These are phyloP conservation scores for Campoplex capitator DNA, from an alignment of 2,888 invertebrate genomes.

Conservation along the genomic window DNA sequence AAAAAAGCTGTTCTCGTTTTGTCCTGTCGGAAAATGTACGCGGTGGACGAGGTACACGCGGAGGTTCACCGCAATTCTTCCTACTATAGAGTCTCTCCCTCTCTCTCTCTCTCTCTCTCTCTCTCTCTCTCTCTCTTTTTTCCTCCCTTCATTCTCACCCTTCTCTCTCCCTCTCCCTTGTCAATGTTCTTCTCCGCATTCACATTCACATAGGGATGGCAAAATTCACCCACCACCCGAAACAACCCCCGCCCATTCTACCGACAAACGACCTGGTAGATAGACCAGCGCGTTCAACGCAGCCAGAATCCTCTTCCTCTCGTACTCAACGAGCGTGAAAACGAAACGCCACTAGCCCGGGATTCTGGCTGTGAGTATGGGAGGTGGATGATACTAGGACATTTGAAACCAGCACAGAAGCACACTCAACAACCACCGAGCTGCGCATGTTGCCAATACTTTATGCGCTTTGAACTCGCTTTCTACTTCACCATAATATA, in stretches of 20 bases:
- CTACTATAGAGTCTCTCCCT: constrained; percentile 79
- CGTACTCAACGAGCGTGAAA: constrained; percentile 76
- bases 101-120: constrained; percentile 45
- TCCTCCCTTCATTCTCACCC: constrained; percentile 76
- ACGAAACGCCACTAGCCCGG: constrained; percentile 70
- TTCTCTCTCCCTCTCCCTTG: constrained; percentile 56
- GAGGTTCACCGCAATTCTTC: constrained; percentile 82
- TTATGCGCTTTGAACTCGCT: constrained; percentile 51
- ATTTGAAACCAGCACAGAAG: constrained; percentile 46
- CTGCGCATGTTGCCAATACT: constrained; percentile 47
- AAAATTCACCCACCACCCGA: constrained; percentile 56
- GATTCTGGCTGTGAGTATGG: constrained; percentile 31
- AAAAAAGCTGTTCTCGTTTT: constrained; percentile 50
- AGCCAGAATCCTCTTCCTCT: constrained; percentile 68
- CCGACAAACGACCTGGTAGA: constrained; percentile 65
- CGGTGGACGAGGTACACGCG: constrained; percentile 74
- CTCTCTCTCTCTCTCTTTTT: constrained; percentile 68
- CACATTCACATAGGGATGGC: constrained; percentile 49
- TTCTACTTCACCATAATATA: constrained; percentile 9
- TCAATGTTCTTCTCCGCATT: constrained; percentile 51
- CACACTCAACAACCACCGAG: constrained; percentile 31
- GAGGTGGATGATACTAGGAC: constrained; percentile 52
- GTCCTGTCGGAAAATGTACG: constrained; percentile 73
- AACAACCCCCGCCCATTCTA: constrained; percentile 60
- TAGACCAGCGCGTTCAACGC: constrained; percentile 66